phyloP scores from a whole-genome alignment of 2,888 invertebrate genomes.

The Trachelus tabidus region DNA sequence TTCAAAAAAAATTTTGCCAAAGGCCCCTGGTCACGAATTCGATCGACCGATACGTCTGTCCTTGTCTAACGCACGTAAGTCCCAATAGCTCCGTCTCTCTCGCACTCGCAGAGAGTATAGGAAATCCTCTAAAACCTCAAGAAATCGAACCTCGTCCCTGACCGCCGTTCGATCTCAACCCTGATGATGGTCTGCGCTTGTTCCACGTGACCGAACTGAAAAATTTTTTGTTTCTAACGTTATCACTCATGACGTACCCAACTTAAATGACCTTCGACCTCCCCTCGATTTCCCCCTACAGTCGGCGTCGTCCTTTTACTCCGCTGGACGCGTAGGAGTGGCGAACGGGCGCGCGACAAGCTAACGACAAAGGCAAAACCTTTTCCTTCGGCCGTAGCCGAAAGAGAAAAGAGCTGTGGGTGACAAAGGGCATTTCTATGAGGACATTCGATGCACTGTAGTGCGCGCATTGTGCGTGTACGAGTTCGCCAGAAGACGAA shows the following conservation, averaged over 20 bases:
- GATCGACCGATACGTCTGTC: not conserved
- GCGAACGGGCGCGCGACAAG: not conserved
- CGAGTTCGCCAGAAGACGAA: slow-evolving; percentile 31
- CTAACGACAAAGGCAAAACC: not conserved
- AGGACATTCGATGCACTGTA: slow-evolving; percentile 43
- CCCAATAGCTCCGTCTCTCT: not conserved
- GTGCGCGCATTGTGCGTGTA: slow-evolving; percentile 32
- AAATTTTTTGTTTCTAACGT: not conserved
- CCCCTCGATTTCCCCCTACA: not conserved
- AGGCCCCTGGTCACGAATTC: not conserved
- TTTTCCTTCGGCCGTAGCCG: slow-evolving; percentile 9
- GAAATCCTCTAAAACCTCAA: not conserved
- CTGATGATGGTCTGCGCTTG: not conserved
- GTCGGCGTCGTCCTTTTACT: not conserved
- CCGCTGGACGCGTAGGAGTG: not conserved
- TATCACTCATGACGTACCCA: not conserved
- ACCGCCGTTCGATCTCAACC: too few species aligned
- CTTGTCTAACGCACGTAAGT: not conserved
- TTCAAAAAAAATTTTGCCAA: not conserved
- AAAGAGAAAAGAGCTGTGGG: slow-evolving; percentile 29
- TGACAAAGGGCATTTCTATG: slow-evolving; percentile 47
- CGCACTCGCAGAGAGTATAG: not conserved
- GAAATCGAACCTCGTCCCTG: too few species aligned
- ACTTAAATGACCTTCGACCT: not conserved
- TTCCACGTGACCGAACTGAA: not conserved